Percentiles rank a stretch among this genome's conserved stretches.
Evolutionary conservation across 2,888 invertebrate genomes (phyloP).

Genomic region (Mythimna ferrago): DNA sequence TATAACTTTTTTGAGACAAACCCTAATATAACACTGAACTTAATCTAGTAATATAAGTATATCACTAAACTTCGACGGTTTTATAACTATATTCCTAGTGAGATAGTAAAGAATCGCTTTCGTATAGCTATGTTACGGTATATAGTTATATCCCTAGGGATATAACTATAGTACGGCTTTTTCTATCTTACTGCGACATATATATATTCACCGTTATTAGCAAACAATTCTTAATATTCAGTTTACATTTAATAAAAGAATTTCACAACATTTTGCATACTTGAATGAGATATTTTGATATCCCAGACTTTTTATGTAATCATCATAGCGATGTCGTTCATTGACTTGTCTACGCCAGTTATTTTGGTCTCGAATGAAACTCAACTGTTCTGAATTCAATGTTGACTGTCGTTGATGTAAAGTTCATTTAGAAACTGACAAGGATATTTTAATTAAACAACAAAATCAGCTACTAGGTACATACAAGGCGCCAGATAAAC

Average conservation of each 20-base stretch:
- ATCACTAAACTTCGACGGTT: no score
- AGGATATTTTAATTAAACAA: neutral
- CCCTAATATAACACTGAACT: no score
- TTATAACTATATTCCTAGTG: no score
- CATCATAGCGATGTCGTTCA: conserved; percentile 30
- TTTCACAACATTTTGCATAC: conserved; percentile 7
- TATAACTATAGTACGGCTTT: no score
- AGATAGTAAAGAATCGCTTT: no score
- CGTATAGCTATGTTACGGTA: no score
- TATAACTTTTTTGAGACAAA: no score
- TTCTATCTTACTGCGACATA: no score
- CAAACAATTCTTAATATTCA: neutral
- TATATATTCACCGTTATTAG: neutral
- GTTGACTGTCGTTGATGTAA: conserved; percentile 12
- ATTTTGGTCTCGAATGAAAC: conserved; percentile 35
- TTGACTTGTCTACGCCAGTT: conserved; percentile 29
- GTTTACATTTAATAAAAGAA: neutral
- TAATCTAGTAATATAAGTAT: no score
- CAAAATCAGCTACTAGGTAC: no score
- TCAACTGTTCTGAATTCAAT: conserved; percentile 25
- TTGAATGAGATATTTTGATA: conserved; percentile 11
- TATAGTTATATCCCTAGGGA: no score
- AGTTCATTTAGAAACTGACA: conserved; percentile 1
- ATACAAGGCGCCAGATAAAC: no score
- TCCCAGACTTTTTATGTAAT: conserved; percentile 16